Evolutionary conservation across 1,140 invertebrate species (phyloP).

Genomic region (Parasteatoda tepidariorum): DNA sequence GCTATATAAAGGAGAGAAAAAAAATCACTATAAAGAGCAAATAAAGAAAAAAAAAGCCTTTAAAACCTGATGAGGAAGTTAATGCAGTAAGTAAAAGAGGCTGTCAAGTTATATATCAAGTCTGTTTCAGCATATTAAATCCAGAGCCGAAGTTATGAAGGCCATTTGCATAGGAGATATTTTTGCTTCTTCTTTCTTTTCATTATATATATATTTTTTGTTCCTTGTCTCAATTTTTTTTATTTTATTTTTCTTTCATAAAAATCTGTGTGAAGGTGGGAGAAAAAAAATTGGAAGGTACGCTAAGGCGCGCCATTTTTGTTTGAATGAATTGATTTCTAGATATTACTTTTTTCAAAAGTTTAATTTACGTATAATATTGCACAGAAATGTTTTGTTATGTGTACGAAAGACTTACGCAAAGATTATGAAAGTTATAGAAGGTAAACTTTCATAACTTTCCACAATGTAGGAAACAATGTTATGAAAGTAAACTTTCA

Average conservation of each 20-base stretch:
- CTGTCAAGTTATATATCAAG: constrained; percentile 60
- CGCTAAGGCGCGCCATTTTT: background rate
- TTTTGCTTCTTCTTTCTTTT: constrained; percentile 29
- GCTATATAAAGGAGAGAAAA: background rate
- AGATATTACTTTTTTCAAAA: no score
- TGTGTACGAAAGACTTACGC: no score
- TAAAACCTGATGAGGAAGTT: constrained; percentile 60
- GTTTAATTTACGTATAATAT: no score
- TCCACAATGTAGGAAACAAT: no score
- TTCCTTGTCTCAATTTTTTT: constrained; percentile 41
- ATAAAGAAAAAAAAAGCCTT: constrained; percentile 32
- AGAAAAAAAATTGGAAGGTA: background rate
- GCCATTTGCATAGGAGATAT: constrained; percentile 51
- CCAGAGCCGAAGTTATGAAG: constrained; percentile 51
- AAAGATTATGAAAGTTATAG: no score
- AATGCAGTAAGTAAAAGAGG: constrained; percentile 58
- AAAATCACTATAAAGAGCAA: background rate
- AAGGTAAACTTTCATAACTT: no score
- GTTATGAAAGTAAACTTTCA: no score
- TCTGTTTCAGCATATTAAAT: constrained; percentile 56
- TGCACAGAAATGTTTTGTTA: no score
- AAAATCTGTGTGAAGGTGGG: background rate
- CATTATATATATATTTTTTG: constrained; percentile 10
- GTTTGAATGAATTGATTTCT: no score
- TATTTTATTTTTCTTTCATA: constrained; percentile 48